Conservation (phyloP, 2,113 vertebrate genomes). For the Trochalopteron elliotii region DNA sequence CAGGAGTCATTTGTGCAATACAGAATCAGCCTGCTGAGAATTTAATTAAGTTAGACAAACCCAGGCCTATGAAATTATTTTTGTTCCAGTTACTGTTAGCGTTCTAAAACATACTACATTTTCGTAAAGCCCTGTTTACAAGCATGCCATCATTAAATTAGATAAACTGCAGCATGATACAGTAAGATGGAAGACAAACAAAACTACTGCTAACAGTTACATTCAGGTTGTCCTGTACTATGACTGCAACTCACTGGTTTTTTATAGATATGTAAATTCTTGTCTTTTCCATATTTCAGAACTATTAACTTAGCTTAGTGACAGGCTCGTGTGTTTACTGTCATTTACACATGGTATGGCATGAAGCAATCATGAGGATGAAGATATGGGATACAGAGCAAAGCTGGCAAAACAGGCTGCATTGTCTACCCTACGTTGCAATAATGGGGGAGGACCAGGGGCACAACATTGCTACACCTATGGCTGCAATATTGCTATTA, state of each 20-base stretch:
- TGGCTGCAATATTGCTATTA: not conserved
- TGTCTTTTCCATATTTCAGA: not conserved
- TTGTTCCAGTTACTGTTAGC: not conserved
- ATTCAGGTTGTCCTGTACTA: not conserved
- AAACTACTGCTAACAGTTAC: not conserved
- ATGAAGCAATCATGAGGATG: not conserved
- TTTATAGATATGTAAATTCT: not conserved
- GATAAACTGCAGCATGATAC: not conserved
- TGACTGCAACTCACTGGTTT: not conserved
- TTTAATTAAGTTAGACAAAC: constrained; percentile 25
- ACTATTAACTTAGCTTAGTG: not conserved
- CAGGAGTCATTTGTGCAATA: constrained; percentile 9
- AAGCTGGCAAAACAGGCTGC: not conserved
- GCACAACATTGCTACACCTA: not conserved
- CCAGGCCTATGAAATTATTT: not conserved
- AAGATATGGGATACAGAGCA: not conserved
- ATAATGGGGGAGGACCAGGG: not conserved
- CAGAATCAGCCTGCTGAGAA: constrained; percentile 33
- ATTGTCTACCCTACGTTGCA: not conserved
- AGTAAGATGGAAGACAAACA: not conserved
- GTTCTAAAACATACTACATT: not conserved
- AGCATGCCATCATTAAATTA: not conserved
- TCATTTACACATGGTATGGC: not conserved
- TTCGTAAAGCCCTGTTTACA: not conserved
- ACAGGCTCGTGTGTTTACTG: not conserved